Evolutionary conservation across 1,140 invertebrate genomes (phyloP).

Genomic region (Agrypnia vestita): DNA sequence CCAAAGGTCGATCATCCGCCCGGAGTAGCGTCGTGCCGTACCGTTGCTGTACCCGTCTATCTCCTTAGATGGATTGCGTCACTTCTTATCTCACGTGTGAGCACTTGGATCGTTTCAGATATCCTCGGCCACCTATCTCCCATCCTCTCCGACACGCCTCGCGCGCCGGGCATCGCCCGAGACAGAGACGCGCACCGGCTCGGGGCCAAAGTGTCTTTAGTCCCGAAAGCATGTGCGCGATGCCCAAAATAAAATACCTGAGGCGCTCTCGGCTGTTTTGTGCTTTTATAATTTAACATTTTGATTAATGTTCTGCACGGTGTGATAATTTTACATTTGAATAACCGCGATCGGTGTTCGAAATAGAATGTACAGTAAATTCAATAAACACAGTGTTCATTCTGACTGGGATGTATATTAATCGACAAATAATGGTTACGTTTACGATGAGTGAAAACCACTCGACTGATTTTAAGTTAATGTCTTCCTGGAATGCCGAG

Average conservation of each 20-base stretch:
- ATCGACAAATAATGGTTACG: background rate
- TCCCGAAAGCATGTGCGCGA: background rate
- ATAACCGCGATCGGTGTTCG: too few relatives aligned
- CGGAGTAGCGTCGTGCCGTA: constrained; percentile 1
- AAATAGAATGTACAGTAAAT: background rate
- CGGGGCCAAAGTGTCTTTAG: background rate
- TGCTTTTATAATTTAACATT: constrained; percentile 16
- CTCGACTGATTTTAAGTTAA: background rate
- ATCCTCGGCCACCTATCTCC: background rate
- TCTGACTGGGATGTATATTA: background rate
- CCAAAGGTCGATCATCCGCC: background rate
- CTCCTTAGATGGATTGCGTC: constrained; percentile 31
- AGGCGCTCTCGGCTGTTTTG: background rate
- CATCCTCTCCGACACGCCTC: background rate
- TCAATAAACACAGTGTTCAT: constrained; percentile 4
- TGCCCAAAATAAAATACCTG: constrained; percentile 11
- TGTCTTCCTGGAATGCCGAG: background rate
- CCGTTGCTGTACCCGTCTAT: constrained; percentile 3
- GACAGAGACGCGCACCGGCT: background rate
- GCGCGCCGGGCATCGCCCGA: background rate
- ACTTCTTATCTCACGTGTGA: constrained; percentile 22
- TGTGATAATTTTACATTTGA: constrained; percentile 1
- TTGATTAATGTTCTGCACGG: constrained; percentile 7
- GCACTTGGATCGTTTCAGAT: constrained; percentile 1
- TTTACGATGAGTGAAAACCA: constrained; percentile 1